Conservation (phyloP, 2,113 vertebrate genomes). For the Cavia porcellus region DNA sequence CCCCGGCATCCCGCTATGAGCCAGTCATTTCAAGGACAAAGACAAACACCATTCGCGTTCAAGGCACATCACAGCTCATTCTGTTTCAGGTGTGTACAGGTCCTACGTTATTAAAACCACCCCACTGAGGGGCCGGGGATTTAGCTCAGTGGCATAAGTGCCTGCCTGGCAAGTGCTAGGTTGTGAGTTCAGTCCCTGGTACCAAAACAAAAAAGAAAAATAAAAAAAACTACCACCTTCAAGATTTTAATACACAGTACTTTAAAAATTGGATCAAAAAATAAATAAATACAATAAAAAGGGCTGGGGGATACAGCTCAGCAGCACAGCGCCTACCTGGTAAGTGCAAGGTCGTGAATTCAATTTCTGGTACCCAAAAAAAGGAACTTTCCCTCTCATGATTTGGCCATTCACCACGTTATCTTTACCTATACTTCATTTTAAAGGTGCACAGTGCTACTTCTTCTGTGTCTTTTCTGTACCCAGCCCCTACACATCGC, state of each 20-base stretch:
- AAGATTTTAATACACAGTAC: neutral
- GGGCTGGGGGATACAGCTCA: too few relatives aligned
- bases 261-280: neutral
- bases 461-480: neutral
- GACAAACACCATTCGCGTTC: neutral
- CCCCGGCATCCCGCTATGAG: neutral
- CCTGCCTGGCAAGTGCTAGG: too few relatives aligned
- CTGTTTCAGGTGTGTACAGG: rapidly evolving
- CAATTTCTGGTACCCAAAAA: too few relatives aligned
- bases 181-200: too few relatives aligned
- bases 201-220: too few relatives aligned
- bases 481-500: neutral
- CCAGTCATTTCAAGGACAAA: neutral
- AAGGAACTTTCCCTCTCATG: neutral
- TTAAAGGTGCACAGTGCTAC: neutral
- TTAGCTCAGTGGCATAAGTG: too few relatives aligned
- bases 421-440: neutral
- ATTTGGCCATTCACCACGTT: neutral
- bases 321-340: too few relatives aligned
- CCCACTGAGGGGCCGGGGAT: too few relatives aligned
- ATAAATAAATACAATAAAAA: too few relatives aligned
- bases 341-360: too few relatives aligned
- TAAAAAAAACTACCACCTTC: neutral
- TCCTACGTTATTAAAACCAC: neutral
- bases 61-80: neutral